phyloP scores from a whole-genome alignment of 2,888 invertebrate species.

The Cantharis rufa region DNA sequence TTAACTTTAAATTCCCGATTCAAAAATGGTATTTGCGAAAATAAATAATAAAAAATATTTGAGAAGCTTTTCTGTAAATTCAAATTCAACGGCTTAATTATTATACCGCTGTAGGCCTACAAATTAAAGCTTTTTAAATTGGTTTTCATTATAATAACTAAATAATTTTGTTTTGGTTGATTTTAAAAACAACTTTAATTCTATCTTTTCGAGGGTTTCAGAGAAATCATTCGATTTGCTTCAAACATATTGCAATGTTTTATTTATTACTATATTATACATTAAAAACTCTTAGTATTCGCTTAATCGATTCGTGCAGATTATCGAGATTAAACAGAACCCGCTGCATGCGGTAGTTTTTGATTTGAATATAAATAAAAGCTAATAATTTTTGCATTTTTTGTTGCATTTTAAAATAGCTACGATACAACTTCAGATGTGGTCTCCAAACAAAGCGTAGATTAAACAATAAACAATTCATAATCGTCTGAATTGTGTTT shows the following conservation, averaged over 20 bases:
- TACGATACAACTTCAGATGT: neutral
- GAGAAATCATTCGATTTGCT: neutral
- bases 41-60: neutral
- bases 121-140: neutral
- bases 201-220: neutral
- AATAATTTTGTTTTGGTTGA: neutral
- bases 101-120: neutral
- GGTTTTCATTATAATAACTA: neutral
- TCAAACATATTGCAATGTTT: neutral
- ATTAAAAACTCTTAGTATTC: neutral
- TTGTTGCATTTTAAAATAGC: neutral
- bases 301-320: neutral
- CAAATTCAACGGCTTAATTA: neutral
- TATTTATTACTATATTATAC: neutral
- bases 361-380: neutral
- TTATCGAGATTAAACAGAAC: neutral
- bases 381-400: neutral
- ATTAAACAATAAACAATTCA: constrained; percentile 5
- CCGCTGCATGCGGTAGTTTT: neutral
- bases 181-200: neutral
- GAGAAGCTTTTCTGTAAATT: neutral
- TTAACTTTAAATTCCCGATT: neutral
- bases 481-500: constrained; percentile 1
- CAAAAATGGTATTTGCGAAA: neutral
- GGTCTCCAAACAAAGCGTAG: neutral